A percentile compares a stretch with the other conserved stretches of the same genome.
Evolutionary conservation across 2,797 vertebrate species (phyloP).

Genomic region (Acridotheres tristis): DNA sequence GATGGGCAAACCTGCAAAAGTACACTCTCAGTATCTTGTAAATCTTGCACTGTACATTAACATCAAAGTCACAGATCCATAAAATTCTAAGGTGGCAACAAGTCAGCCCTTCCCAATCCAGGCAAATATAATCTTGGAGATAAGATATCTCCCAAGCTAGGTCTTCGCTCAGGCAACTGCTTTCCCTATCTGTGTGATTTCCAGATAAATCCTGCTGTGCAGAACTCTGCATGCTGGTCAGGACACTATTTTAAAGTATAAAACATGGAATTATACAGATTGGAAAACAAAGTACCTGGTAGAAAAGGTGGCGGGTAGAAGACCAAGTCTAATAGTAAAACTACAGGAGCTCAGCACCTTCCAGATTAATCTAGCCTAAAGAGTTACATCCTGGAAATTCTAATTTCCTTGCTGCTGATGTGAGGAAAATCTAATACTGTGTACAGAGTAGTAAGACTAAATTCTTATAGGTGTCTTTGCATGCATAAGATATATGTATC

Average conservation of each 20-base stretch:
- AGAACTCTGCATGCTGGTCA: background rate
- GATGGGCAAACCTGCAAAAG: background rate
- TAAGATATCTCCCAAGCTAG: background rate
- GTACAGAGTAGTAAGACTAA: background rate
- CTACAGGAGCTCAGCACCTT: background rate
- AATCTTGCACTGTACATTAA: background rate
- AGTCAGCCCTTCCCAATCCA: background rate
- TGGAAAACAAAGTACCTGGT: background rate
- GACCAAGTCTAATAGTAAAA: background rate
- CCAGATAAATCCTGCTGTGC: background rate
- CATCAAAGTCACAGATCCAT: background rate
- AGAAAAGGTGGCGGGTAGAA: background rate
- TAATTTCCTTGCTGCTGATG: slow-evolving; percentile 1
- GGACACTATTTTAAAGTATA: background rate
- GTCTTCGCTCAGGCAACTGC: background rate
- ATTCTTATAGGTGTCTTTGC: background rate
- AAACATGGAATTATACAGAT: background rate
- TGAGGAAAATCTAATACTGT: background rate
- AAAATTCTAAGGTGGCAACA: background rate
- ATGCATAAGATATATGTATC: background rate
- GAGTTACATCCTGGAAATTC: background rate
- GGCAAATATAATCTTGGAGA: background rate
- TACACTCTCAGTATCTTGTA: background rate
- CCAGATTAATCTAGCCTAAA: background rate
- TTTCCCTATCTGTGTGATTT: background rate